Percentiles rank a stretch among this genome's conserved stretches.
Conservation (phyloP, 2,888 invertebrate genomes). For the Meganola albula region DNA sequence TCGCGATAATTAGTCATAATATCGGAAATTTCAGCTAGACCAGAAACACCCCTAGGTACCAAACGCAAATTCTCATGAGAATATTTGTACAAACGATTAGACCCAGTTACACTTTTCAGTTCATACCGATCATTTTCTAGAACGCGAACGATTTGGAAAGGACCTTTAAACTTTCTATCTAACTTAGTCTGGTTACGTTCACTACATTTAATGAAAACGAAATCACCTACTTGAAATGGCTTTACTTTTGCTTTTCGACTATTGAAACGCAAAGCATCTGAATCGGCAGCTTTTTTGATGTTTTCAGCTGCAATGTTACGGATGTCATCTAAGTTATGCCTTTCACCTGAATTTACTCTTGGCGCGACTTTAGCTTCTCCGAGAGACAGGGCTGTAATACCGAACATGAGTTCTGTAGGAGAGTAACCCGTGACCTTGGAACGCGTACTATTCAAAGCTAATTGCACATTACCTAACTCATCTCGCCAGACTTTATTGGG, state of each 20-base stretch:
- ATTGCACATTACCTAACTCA: conserved; percentile 20
- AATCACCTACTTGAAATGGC: conserved; percentile 15
- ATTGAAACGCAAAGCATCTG: conserved; percentile 13
- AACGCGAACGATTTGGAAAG: conserved; percentile 10
- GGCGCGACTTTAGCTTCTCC: conserved; percentile 2
- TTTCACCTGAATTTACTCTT: background rate
- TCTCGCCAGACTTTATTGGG: conserved; percentile 26
- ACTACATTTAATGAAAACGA: conserved; percentile 17
- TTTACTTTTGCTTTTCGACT: conserved; percentile 10
- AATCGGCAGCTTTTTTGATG: conserved; percentile 10
- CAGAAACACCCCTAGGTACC: conserved; percentile 12
- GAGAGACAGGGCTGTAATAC: conserved; percentile 8
- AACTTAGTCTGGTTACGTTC: conserved; percentile 24
- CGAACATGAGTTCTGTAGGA: conserved; percentile 20
- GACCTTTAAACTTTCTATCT: conserved; percentile 18
- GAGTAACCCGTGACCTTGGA: conserved; percentile 16
- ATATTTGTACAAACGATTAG: conserved; percentile 16
- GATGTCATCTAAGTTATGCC: conserved; percentile 5
- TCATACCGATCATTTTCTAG: conserved; percentile 20
- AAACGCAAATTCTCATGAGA: conserved; percentile 15
- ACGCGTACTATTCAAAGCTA: conserved; percentile 19
- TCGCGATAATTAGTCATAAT: conserved; percentile 9
- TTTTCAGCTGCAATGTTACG: conserved; percentile 7
- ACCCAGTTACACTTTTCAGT: conserved; percentile 10
- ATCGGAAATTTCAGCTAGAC: conserved; percentile 10